Evolutionary conservation across 1,140 invertebrate species (phyloP), one percentile per base, ranked within the genome.

Genomic region (Aphaenogaster rudis): DNA sequence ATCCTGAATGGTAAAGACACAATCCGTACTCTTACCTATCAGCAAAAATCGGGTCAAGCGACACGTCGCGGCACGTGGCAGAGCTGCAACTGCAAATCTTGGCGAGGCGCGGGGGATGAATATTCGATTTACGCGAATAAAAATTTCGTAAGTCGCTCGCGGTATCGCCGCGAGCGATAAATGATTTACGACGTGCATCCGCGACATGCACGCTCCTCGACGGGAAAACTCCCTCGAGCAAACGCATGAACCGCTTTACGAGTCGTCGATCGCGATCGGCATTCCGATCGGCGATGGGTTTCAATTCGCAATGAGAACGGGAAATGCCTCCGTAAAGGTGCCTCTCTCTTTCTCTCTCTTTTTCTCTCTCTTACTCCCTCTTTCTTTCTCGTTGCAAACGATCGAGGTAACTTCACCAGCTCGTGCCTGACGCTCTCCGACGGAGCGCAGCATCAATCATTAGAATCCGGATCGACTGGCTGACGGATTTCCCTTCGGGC

Each of bases 381-480:
- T n/a, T 9, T 13, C 8, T 21, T 39, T 42, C 28, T 42, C 3
- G 0, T 21, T 9, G 74, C 54, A 28, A 59, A 45, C n/a, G 21
- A 42, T n/a, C 21, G 8, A 66, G 1, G 11, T 36, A 61, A 48
- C 67, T 82, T 61, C 17, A 57, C 9, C 4, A 15, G 36, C 45
- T 63, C n/a, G 28, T 57, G 13, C 11, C 63, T 13, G 77, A 80
- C 9, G n/a, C 13, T 71, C 11, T 9, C 28, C 54, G 8, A 42
- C 7, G 42, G 39, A 45, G 9, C 39, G 79, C 67, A 33, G 69
- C 57, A 84, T 84, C 69, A 74, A 84, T 84, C 80, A 74, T 84
- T 84, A 74, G 80, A 84, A 84, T 76, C 67, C 80, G n/a, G 57
- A 74, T 84, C 80, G 69, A 84, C 80, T 82, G 17, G 67, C 67